A percentile compares a stretch with the other conserved stretches of the same genome.
These are phyloP conservation scores for Orestias chungarensis DNA, from an alignment of 2,797 vertebrate species.

Conservation along the genomic window DNA sequence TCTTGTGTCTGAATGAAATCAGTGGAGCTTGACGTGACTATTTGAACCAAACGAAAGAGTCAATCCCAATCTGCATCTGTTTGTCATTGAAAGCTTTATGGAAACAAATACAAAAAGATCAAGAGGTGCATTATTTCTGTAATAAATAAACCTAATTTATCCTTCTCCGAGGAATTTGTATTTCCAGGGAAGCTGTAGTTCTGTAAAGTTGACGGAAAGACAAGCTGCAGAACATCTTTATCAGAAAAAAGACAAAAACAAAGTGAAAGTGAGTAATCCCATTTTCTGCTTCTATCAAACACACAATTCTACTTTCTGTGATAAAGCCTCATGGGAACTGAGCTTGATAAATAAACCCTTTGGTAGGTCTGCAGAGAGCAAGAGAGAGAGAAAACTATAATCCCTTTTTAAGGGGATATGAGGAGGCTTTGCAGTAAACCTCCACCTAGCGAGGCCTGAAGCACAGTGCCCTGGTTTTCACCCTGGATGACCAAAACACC, in stretches of 20 bases:
- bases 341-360: slow-evolving; percentile 66
- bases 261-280: slow-evolving; percentile 67
- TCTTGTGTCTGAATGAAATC: slow-evolving; percentile 23
- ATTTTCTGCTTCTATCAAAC: slow-evolving; percentile 71
- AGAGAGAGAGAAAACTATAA: slow-evolving; percentile 59
- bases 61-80: not conserved
- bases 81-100: not conserved
- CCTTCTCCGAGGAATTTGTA: not conserved
- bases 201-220: slow-evolving; percentile 27
- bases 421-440: slow-evolving; percentile 71
- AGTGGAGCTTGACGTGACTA: not conserved
- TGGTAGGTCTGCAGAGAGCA: slow-evolving; percentile 47
- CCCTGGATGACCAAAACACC: slow-evolving; percentile 43
- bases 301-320: slow-evolving; percentile 46
- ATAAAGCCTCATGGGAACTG: slow-evolving; percentile 54
- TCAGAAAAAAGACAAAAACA: slow-evolving; percentile 35
- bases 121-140: not conserved
- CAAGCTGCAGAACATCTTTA: slow-evolving; percentile 49
- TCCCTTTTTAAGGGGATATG: slow-evolving; percentile 75
- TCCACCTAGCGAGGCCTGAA: slow-evolving; percentile 44
- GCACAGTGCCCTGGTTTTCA: slow-evolving; percentile 59
- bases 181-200: slow-evolving; percentile 26
- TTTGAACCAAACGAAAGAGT: not conserved
- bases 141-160: not conserved
- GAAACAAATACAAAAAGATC: not conserved